Evolutionary conservation across 2,888 invertebrate genomes (phyloP), one percentile per base, ranked within the genome.

Genomic region (Drosophila prostipennis): DNA sequence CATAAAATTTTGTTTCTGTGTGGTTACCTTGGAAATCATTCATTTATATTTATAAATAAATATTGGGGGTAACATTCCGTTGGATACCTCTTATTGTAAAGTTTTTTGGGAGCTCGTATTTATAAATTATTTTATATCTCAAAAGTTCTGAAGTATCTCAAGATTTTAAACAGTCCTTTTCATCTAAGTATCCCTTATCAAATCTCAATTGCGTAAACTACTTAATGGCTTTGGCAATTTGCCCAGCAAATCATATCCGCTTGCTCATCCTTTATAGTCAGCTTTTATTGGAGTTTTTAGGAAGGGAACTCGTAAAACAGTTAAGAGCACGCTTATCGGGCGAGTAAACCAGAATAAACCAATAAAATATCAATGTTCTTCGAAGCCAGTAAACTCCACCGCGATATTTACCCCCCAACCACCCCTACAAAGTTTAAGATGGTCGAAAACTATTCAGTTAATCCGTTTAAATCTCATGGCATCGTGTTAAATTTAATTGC

Each of bases 401-500:
- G 32, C 53, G 61, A 19, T 59, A 11, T 26, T 13, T 29, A 34
- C 11, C 14, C n/a, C 19, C 29, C 13, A n/a, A n/a, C n/a, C n/a
- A n/a, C n/a, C n/a, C 13, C 42, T 5, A 23, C 16, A 23, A 78
- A 82, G 67, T 80, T 65, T 54, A 70, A 68, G 67, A 65, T 78
- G 75, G 45, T 69, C 63, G 49, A 76, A 54, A 81, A 81, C 81
- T 82, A 82, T 88, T 88, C 80, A 77, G 75, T 75, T 82, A 86
- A 88, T 82, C 80, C 88, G 78, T 61, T 89, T 72, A 84, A 84
- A 87, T 80, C 87, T 75, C 85, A 74, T 75, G 73, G 69, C 73
- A 80, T 89, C 85, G 74, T 87, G 87, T 87, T 87, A 77, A 87
- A 79, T 89, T 84, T 84, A 84, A 84, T 84, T 84, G 89, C 77